These are phyloP conservation scores for Creontiades dilutus DNA, from an alignment of 2,888 invertebrate genomes.

Conservation along the genomic window DNA sequence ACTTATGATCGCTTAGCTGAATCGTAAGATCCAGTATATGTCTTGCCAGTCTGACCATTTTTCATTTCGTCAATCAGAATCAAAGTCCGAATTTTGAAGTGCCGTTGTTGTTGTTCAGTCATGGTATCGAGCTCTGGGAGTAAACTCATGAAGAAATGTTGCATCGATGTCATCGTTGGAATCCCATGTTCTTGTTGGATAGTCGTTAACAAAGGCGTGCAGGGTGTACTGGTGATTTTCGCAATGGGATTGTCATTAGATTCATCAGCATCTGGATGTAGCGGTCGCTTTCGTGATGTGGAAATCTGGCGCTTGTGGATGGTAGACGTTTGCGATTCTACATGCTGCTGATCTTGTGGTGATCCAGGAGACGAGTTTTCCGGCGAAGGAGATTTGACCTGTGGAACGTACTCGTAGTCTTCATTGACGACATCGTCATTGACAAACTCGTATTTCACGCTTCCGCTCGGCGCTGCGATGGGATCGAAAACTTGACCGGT, in stretches of 20 bases:
- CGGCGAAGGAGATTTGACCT: neutral
- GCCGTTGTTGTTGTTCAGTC: neutral
- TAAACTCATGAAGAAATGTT: slow-evolving; percentile 14
- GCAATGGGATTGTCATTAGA: neutral
- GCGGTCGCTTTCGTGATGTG: neutral
- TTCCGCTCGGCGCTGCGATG: neutral
- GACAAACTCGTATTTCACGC: neutral
- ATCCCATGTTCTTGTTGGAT: neutral
- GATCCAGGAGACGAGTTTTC: neutral
- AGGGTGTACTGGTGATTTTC: neutral
- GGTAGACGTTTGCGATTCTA: neutral
- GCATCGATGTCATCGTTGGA: neutral
- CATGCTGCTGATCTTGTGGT: neutral
- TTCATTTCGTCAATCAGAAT: neutral
- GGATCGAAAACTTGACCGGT: neutral
- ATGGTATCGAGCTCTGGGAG: slow-evolving; percentile 5
- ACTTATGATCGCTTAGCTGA: too few relatives aligned
- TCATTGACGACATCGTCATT: neutral
- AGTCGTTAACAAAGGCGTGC: neutral
- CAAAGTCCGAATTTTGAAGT: neutral
- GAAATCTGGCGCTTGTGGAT: neutral
- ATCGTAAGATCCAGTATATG: neutral
- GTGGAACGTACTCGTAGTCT: neutral
- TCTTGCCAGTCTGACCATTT: neutral
- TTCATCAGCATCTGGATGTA: neutral